Conservation (phyloP, 2,797 vertebrate species). For the Hybognathus amarus region DNA sequence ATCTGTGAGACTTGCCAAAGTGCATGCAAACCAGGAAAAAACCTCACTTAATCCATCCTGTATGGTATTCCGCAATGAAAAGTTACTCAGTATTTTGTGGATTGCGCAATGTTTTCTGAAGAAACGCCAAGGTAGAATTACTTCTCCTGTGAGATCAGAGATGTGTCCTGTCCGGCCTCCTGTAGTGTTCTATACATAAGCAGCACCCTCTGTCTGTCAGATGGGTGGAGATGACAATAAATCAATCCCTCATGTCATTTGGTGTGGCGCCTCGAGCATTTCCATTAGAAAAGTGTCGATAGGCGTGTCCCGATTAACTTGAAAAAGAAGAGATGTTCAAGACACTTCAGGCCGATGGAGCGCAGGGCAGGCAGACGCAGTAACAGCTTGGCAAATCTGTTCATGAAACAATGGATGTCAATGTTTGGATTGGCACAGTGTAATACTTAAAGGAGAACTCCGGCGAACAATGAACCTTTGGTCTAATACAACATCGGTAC, state of each 20-base stretch:
- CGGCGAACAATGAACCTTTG: too few relatives aligned
- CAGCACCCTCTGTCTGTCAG: conserved; percentile 2
- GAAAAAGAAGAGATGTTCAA: conserved; percentile 92
- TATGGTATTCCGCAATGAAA: conserved; percentile 22
- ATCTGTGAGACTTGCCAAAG: conserved; percentile 29
- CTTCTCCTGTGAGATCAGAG: conserved; percentile 40
- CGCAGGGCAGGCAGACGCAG: conserved; percentile 85
- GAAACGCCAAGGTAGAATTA: conserved; percentile 37
- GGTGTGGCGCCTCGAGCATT: conserved; percentile 88
- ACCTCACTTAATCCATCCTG: conserved; percentile 40
- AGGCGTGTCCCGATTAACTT: conserved; percentile 90
- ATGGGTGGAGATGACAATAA: conserved; percentile 8
- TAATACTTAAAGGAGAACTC: too few relatives aligned
- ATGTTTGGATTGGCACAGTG: conserved; percentile 16
- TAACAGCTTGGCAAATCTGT: conserved; percentile 86
- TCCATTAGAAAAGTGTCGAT: conserved; percentile 92
- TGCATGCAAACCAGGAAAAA: conserved; percentile 44
- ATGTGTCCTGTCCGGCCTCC: conserved; percentile 35
- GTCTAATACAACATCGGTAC: too few relatives aligned
- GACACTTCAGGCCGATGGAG: conserved; percentile 88
- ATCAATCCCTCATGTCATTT: conserved; percentile 79
- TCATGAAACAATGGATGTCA: conserved; percentile 17
- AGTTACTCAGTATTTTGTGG: conserved; percentile 14
- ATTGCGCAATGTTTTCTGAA: conserved; percentile 38
- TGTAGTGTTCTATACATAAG: conserved; percentile 38